Percentiles rank a stretch among this genome's conserved stretches.
Evolutionary conservation across 2,113 vertebrate species (phyloP).

Genomic region (Myiopsitta monachus): DNA sequence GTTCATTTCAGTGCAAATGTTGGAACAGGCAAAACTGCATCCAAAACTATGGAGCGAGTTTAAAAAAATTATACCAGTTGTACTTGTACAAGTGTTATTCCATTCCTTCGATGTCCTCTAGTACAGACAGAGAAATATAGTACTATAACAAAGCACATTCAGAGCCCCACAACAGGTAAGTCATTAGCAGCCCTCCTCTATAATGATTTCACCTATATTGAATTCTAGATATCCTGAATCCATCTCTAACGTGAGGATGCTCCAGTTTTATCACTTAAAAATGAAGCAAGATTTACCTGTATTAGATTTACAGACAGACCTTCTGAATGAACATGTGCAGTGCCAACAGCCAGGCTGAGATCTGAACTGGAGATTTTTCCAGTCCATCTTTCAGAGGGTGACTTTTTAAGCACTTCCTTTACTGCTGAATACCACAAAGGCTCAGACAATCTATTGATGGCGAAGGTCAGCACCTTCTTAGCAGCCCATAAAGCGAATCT

Average conservation of each 20-base stretch:
- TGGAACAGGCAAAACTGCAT: not conserved
- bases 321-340: constrained; percentile 39
- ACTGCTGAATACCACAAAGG: constrained; percentile 49
- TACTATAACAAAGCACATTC: not conserved
- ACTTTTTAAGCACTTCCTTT: constrained; percentile 62
- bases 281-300: constrained; percentile 46
- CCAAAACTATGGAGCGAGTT: not conserved
- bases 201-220: constrained; percentile 35
- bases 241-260: constrained; percentile 32
- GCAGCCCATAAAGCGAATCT: constrained; percentile 45
- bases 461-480: constrained; percentile 68
- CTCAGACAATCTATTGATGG: constrained; percentile 62
- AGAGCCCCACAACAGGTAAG: constrained; percentile 1
- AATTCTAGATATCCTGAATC: constrained; percentile 40
- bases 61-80: not conserved
- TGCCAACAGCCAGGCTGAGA: constrained; percentile 5
- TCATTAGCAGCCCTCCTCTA: constrained; percentile 33
- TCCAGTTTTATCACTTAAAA: constrained; percentile 40
- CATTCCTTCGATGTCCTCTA: not conserved
- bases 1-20: constrained; percentile 32
- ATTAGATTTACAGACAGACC: constrained; percentile 31
- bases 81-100: not conserved
- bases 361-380: constrained; percentile 56
- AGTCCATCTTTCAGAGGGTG: constrained; percentile 53
- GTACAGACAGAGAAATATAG: not conserved